A percentile compares a stretch with the other conserved stretches of the same genome.
phyloP scores from a whole-genome alignment of 2,113 vertebrate genomes.

The Ciconia boyciana region DNA sequence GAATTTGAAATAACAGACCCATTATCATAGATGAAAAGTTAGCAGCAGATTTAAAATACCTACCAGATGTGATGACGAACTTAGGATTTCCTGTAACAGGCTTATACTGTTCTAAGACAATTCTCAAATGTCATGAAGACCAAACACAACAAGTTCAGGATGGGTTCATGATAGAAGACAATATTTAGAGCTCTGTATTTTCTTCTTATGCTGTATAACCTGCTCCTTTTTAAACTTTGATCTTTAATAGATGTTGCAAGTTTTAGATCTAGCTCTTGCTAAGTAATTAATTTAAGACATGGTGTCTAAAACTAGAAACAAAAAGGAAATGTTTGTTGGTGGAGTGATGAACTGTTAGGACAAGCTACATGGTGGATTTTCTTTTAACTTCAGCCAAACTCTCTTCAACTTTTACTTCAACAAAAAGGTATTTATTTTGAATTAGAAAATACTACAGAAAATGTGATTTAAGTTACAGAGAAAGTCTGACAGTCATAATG shows the following conservation, averaged over 20 bases:
- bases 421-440: neutral
- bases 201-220: neutral
- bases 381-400: neutral
- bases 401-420: neutral
- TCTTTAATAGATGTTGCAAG: neutral
- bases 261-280: neutral
- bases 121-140: neutral
- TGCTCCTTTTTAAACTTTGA: neutral
- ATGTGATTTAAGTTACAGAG: neutral
- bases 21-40: conserved; percentile 10
- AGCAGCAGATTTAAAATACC: neutral
- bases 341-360: neutral
- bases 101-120: neutral
- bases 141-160: neutral
- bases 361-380: neutral
- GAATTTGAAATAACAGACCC: neutral
- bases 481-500: neutral
- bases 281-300: neutral
- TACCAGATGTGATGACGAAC: neutral
- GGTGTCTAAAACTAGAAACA: neutral
- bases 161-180: neutral
- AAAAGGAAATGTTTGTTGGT: neutral
- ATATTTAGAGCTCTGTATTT: neutral
- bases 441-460: neutral
- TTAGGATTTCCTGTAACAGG: neutral